Evolutionary conservation across 2,113 vertebrate species (phyloP).

Genomic region (Aptenodytes patagonicus): DNA sequence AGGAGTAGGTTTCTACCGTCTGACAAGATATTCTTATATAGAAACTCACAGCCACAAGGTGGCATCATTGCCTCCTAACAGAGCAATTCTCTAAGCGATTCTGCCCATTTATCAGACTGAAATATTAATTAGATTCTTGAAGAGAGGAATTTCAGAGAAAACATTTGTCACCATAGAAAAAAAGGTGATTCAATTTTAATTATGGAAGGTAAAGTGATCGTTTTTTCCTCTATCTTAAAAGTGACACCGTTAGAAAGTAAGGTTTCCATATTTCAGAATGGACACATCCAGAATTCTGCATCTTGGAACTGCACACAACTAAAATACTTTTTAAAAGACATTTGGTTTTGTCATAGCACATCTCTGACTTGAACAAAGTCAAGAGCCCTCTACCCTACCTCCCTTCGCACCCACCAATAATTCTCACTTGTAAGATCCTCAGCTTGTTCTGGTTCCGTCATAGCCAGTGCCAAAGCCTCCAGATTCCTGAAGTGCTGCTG

Average conservation of each 20-base stretch:
- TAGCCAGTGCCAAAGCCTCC: constrained; percentile 91
- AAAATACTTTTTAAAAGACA: background rate
- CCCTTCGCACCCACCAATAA: background rate
- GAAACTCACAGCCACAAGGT: background rate
- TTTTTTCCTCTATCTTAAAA: background rate
- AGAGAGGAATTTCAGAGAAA: background rate
- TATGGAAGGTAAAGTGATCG: background rate
- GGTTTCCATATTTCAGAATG: background rate
- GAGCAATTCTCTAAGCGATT: background rate
- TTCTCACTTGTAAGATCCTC: constrained; percentile 91
- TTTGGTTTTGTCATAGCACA: background rate
- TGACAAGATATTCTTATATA: background rate
- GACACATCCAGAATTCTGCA: background rate
- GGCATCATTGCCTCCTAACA: background rate
- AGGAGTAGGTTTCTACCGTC: background rate
- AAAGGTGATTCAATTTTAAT: background rate
- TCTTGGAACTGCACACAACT: background rate
- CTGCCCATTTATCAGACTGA: background rate
- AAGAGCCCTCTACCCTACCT: background rate
- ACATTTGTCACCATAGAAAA: background rate
- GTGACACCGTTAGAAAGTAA: background rate
- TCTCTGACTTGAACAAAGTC: background rate
- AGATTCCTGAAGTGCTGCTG: constrained; percentile 94
- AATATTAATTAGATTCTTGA: background rate
- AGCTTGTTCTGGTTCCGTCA: constrained; percentile 83